Conservation (phyloP, 2,888 invertebrate species). For the Scaptomyza parva region DNA sequence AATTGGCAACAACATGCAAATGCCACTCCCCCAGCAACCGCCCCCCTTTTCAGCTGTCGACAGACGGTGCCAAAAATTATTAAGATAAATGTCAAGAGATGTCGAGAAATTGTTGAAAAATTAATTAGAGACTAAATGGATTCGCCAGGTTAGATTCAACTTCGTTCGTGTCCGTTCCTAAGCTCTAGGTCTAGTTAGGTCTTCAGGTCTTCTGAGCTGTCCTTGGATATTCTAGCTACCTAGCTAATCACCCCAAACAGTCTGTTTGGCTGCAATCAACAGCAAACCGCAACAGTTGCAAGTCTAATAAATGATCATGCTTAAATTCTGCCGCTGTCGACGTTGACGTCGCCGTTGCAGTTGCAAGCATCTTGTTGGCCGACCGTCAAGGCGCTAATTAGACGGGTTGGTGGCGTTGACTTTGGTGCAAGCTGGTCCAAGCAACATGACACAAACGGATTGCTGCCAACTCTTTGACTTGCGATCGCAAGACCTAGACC, state of each 20-base stretch:
- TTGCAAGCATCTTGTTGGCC: constrained; percentile 49
- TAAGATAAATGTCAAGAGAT: constrained; percentile 66
- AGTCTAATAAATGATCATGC: constrained; percentile 64
- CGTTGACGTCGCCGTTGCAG: constrained; percentile 5
- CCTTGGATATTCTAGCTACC: constrained; percentile 41
- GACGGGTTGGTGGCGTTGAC: constrained; percentile 61
- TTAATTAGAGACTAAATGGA: constrained; percentile 69
- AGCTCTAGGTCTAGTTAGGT: too few species aligned
- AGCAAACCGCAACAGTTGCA: constrained; percentile 33
- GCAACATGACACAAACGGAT: constrained; percentile 37
- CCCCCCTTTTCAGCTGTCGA: constrained; percentile 31
- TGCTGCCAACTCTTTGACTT: constrained; percentile 42
- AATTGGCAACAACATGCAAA: constrained; percentile 74
- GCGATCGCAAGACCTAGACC: not conserved
- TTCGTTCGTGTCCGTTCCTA: too few species aligned
- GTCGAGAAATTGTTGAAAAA: constrained; percentile 49
- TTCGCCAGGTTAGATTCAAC: constrained; percentile 44
- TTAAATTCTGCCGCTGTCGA: too few species aligned
- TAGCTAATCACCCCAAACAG: constrained; percentile 57
- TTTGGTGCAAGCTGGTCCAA: constrained; percentile 20
- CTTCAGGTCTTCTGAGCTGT: too few species aligned
- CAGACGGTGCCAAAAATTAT: constrained; percentile 73
- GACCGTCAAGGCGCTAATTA: constrained; percentile 65
- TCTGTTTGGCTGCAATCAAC: constrained; percentile 25
- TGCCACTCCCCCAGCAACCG: constrained; percentile 13